These are phyloP conservation scores for Geopemphigus sp. DNA, from an alignment of 1,140 invertebrate species.

Conservation along the genomic window DNA sequence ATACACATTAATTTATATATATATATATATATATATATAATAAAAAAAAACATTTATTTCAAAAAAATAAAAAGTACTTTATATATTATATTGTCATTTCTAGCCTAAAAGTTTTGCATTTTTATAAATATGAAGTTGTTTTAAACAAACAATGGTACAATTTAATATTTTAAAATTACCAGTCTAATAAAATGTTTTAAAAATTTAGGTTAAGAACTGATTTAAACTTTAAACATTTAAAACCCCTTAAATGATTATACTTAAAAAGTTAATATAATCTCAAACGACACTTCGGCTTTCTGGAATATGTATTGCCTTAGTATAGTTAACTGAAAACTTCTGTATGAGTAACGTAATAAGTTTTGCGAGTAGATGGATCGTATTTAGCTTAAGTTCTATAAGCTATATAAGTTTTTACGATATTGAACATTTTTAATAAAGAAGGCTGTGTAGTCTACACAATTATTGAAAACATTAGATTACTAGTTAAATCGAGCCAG, in stretches of 20 bases:
- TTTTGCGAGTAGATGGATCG: background rate
- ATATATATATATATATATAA: too few relatives aligned
- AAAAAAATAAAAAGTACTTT: too few relatives aligned
- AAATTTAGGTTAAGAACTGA: background rate
- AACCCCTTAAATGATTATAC: background rate
- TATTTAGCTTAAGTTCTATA: background rate
- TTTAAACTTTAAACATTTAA: constrained; percentile 17
- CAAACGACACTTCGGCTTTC: background rate
- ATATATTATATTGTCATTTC: too few relatives aligned
- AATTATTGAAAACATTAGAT: background rate
- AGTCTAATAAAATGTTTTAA: too few relatives aligned
- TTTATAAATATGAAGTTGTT: too few relatives aligned
- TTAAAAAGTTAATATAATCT: constrained; percentile 15
- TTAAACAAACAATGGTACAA: too few relatives aligned
- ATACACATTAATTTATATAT: too few relatives aligned
- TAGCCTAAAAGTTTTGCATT: too few relatives aligned
- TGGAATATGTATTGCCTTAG: constrained; percentile 1
- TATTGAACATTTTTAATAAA: background rate
- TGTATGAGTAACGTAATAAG: background rate
- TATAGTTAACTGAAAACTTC: background rate
- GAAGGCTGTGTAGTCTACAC: background rate
- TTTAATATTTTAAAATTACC: too few relatives aligned
- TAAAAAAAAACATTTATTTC: too few relatives aligned
- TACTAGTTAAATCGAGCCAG: background rate
- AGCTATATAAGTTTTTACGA: background rate